A percentile compares a stretch with the other conserved stretches of the same genome.
phyloP scores from a whole-genome alignment of 2,888 invertebrate species.

The Isotomurus palustris region DNA sequence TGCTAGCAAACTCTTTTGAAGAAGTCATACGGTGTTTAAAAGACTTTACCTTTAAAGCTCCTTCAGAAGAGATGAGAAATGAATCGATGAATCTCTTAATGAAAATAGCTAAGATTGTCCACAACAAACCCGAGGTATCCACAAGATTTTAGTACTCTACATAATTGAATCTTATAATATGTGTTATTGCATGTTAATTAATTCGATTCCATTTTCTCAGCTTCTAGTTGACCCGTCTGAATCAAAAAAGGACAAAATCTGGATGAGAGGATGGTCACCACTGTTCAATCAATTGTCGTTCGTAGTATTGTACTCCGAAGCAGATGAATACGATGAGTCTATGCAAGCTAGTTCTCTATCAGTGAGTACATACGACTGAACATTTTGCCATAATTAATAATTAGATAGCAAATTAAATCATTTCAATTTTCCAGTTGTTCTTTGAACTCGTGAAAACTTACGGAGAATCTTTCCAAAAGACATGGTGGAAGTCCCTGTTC shows the following conservation, averaged over 20 bases:
- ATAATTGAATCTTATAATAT: neutral
- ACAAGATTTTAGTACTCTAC: neutral
- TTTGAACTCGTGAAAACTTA: constrained; percentile 36
- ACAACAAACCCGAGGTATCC: constrained; percentile 8
- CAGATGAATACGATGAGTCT: constrained; percentile 7
- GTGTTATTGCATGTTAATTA: neutral
- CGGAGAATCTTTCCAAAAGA: constrained; percentile 24
- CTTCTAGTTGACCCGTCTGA: neutral
- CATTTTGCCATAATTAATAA: constrained; percentile 2
- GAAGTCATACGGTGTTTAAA: constrained; percentile 22
- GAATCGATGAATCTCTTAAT: constrained; percentile 24
- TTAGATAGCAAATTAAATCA: neutral
- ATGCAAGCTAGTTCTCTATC: constrained; percentile 31
- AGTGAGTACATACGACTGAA: constrained; percentile 14
- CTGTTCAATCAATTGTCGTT: constrained; percentile 27
- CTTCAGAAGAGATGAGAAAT: constrained; percentile 27
- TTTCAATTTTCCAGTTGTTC: constrained; percentile 20
- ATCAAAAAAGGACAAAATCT: constrained; percentile 10
- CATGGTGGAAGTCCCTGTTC: constrained; percentile 37
- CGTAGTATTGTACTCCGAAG: constrained; percentile 13
- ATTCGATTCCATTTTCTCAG: neutral
- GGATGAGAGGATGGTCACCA: constrained; percentile 34
- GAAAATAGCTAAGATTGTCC: constrained; percentile 11
- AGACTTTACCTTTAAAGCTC: constrained; percentile 32
- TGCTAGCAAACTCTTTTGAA: constrained; percentile 24